Evolutionary conservation across 2,113 vertebrate genomes (phyloP).

Genomic region (Channa argus): DNA sequence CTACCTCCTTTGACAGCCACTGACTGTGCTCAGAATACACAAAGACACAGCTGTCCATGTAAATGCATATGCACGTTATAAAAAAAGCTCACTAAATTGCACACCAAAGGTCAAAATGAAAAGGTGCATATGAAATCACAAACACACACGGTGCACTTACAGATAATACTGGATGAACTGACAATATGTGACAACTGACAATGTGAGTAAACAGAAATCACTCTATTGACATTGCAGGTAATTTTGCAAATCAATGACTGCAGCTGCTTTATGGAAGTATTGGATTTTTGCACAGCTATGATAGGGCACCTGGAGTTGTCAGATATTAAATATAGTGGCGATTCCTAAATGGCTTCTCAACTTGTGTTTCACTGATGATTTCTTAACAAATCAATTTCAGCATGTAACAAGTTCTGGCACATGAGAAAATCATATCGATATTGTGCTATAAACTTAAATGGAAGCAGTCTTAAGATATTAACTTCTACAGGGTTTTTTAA

Average conservation of each 20-base stretch:
- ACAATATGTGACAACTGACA: background rate
- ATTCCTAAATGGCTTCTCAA: too few relatives aligned
- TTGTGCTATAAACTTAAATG: background rate
- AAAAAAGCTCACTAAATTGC: background rate
- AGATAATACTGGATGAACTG: background rate
- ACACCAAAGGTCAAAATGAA: slow-evolving; percentile 17
- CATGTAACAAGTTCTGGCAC: background rate
- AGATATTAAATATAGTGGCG: slow-evolving; percentile 18
- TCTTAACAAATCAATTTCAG: background rate
- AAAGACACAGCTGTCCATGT: slow-evolving; percentile 17
- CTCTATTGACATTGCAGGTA: slow-evolving; percentile 11
- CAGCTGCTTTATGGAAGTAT: slow-evolving; percentile 7
- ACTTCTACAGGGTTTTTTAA: too few relatives aligned
- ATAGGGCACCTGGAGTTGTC: slow-evolving; percentile 8
- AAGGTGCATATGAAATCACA: background rate
- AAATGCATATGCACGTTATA: slow-evolving; percentile 11
- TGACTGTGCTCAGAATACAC: slow-evolving; percentile 13
- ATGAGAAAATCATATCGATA: background rate
- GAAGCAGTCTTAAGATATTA: background rate
- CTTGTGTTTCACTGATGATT: background rate
- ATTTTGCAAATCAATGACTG: slow-evolving; percentile 33
- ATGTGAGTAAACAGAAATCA: slow-evolving; percentile 20
- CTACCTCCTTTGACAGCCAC: slow-evolving; percentile 23
- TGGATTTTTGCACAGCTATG: slow-evolving; percentile 33
- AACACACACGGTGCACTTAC: background rate